Evolutionary conservation across 2,888 invertebrate species (phyloP), one percentile per base, ranked within the genome.

Genomic region (Autographa gamma): DNA sequence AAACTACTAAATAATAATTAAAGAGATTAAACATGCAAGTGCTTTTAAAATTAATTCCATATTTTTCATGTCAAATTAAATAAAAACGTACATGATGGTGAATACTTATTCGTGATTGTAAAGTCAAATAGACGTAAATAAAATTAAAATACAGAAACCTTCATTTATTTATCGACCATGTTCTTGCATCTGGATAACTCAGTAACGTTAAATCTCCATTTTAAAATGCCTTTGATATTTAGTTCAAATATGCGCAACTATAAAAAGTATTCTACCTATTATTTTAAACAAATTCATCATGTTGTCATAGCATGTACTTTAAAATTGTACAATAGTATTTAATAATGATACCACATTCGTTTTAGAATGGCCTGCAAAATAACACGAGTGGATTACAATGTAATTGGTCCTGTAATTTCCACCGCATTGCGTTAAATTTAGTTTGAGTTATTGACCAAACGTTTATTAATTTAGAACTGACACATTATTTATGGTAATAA

Each of bases 381-480:
- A 76, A 83, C 82, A 81, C 85, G 85, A 87, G 82, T 89, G 86
- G 86, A 90, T 91, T 88, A 90, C 88, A 83, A 69, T 89, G 86
- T 88, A 88, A 90, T 88, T 89, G 85, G 71, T 79, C 77, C 73
- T 85, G 87, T 88, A 80, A 84, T 87, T 88, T 86, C 84, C 79
- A 75, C 84, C 86, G 89, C 86, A 87, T 82, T 88, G 87, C 90
- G 88, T 90, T 89, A 89, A 91, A 90, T 90, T 90, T 88, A 88
- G 85, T 89, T 88, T 90, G 90, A 92, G 87, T 91, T 91, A 92
- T 91, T 80, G 86, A 83, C 86, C 88, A 89, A 89, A 90, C 88
- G 89, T 89, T 92, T 91, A 93, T 93, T 92, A 91, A 92, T 92
- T 92, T 91, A 91, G 90, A 91, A 87, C 85, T 87, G 88, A 87